Percentiles rank a stretch among this genome's conserved stretches.
These are phyloP conservation scores for Heliocidaris tuberculata DNA, from an alignment of 35 echinoderm and acorn worm species.

Conservation along the genomic window DNA sequence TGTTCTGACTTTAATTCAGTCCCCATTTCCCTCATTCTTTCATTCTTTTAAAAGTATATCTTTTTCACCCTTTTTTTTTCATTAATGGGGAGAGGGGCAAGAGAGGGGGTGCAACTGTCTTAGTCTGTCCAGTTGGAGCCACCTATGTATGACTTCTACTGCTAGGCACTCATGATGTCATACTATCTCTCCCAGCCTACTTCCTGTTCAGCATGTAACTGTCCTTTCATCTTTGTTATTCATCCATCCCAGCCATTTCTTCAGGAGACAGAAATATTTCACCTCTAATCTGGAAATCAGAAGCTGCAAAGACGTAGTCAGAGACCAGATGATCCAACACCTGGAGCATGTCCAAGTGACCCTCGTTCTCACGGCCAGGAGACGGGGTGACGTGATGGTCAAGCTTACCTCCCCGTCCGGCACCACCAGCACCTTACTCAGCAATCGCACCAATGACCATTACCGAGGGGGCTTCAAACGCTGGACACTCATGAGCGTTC, in stretches of 20 bases:
- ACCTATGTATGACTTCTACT: not conserved
- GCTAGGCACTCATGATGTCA: not conserved
- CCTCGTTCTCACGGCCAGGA: conserved; percentile 43
- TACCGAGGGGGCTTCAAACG: conserved; percentile 51
- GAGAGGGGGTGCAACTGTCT: no score
- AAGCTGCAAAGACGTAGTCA: not conserved
- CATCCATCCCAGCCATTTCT: not conserved
- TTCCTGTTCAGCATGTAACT: not conserved
- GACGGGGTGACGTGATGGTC: conserved; percentile 67
- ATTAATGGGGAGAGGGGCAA: no score
- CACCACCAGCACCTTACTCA: conserved; percentile 70
- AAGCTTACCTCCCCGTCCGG: conserved; percentile 72
- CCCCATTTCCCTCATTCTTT: no score
- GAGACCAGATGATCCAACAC: conserved; percentile 44
- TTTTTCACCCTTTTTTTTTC: no score
- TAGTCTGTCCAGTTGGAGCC: no score
- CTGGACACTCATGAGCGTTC: conserved; percentile 90
- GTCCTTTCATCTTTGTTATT: not conserved
- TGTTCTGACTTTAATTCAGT: no score
- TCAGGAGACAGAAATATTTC: not conserved
- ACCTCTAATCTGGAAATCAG: not conserved
- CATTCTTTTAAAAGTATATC: no score
- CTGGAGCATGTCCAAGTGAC: conserved; percentile 93
- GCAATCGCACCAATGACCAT: conserved; percentile 21
- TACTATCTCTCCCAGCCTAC: not conserved